phyloP scores from a whole-genome alignment of 2,797 vertebrate species.

The Alosa sapidissima region DNA sequence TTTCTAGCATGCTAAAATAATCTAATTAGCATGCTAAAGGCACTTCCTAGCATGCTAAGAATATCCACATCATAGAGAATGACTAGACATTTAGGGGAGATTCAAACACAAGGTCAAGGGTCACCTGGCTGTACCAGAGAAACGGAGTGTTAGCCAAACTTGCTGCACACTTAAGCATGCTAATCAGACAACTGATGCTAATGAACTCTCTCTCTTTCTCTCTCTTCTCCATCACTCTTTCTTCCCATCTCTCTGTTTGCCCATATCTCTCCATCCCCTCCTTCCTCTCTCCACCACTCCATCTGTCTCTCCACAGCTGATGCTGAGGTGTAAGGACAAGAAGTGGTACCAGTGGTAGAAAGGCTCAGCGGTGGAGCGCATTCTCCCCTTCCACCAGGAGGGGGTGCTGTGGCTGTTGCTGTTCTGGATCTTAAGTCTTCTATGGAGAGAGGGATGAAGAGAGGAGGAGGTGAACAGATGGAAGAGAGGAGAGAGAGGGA shows the following conservation, averaged over 20 bases:
- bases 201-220: not conserved
- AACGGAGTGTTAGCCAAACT: too few relatives aligned
- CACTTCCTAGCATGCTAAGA: too few relatives aligned
- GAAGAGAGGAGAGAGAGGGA: conserved; percentile 44
- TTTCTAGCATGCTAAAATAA: too few relatives aligned
- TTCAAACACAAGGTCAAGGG: too few relatives aligned
- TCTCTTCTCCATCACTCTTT: not conserved
- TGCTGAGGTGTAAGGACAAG: conserved; percentile 99
- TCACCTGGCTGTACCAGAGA: not conserved
- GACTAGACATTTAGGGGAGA: too few relatives aligned
- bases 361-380: conserved; percentile 45
- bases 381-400: conserved; percentile 48
- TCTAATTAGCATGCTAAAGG: too few relatives aligned
- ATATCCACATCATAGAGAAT: too few relatives aligned
- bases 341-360: conserved; percentile 99
- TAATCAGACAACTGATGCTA: too few relatives aligned
- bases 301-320: conserved; percentile 79
- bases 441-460: conserved; percentile 40
- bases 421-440: conserved; percentile 64
- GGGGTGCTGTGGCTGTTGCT: conserved; percentile 50
- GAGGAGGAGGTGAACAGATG: not conserved
- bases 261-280: not conserved
- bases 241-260: not conserved
- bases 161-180: too few relatives aligned
- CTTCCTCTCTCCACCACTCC: not conserved